phyloP scores from a whole-genome alignment of 2,797 vertebrate genomes.

The Tympanoctomys barrerae region DNA sequence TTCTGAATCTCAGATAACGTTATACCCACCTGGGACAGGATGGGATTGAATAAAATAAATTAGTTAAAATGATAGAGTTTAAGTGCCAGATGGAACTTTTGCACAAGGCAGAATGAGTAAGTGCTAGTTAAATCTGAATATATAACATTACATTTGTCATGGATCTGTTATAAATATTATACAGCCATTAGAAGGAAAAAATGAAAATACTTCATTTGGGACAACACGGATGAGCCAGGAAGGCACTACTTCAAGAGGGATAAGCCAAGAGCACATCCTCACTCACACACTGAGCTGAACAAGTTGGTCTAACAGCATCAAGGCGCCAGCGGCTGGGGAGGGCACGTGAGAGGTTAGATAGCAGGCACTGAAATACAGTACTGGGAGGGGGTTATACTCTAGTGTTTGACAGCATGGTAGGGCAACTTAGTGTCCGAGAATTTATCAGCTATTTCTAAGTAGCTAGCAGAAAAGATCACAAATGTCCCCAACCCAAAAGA shows the following conservation, averaged over 20 bases:
- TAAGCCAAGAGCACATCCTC: background rate
- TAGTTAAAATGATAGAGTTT: slow-evolving; percentile 55
- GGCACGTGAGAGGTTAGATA: background rate
- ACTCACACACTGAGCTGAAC: background rate
- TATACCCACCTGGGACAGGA: background rate
- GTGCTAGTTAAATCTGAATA: background rate
- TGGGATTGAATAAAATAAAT: background rate
- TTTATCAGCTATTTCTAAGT: background rate
- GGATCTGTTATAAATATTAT: background rate
- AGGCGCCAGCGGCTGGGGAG: background rate
- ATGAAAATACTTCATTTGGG: background rate
- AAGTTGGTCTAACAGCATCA: background rate
- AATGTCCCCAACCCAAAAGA: background rate
- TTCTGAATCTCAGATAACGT: slow-evolving; percentile 32
- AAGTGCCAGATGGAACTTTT: background rate
- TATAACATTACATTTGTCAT: background rate
- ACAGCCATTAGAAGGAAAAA: background rate
- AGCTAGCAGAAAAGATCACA: background rate
- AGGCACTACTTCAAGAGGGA: background rate
- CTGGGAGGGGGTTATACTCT: too few species aligned
- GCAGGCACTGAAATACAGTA: background rate
- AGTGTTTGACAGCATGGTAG: background rate
- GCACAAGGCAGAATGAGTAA: background rate
- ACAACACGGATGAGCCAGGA: background rate
- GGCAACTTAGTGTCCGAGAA: background rate